Percentiles rank a stretch among this genome's conserved stretches.
phyloP scores from a whole-genome alignment of 2,888 invertebrate genomes.

The Parnassius smintheus region DNA sequence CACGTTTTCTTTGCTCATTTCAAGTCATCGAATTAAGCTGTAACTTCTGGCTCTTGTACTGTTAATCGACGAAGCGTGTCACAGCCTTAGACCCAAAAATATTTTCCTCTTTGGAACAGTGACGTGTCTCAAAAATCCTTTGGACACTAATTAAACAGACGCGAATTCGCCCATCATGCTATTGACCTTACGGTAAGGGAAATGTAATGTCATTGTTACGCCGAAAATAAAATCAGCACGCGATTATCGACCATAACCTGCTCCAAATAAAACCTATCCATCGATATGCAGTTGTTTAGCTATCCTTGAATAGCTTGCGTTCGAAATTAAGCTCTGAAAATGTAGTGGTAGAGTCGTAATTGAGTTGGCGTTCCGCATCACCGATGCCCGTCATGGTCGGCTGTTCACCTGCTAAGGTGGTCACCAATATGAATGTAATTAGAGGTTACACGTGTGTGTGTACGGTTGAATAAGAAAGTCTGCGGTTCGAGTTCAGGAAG shows the following conservation, averaged over 20 bases:
- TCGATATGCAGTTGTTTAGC: conserved; percentile 45
- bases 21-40: too few species aligned
- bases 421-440: conserved; percentile 77
- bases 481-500: conserved; percentile 66
- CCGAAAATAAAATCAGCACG: conserved; percentile 41
- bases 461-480: conserved; percentile 52
- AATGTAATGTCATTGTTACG: conserved; percentile 54
- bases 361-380: conserved; percentile 48
- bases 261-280: conserved; percentile 55
- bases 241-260: conserved; percentile 51
- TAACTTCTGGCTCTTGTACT: too few species aligned
- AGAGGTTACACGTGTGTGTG: conserved; percentile 56
- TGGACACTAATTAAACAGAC: conserved; percentile 64
- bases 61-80: background rate
- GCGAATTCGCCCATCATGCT: conserved; percentile 68
- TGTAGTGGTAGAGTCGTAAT: conserved; percentile 26
- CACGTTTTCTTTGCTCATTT: too few species aligned
- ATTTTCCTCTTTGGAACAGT: conserved; percentile 24
- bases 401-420: conserved; percentile 69
- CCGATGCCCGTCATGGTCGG: conserved; percentile 65
- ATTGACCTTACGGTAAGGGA: conserved; percentile 64
- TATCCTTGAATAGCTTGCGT: conserved; percentile 48
- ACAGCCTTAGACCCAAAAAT: background rate
- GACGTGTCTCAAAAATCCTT: conserved; percentile 37
- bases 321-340: conserved; percentile 36